These are phyloP conservation scores for Eupsilia transversa DNA, from an alignment of 2,888 invertebrate species.

Conservation along the genomic window DNA sequence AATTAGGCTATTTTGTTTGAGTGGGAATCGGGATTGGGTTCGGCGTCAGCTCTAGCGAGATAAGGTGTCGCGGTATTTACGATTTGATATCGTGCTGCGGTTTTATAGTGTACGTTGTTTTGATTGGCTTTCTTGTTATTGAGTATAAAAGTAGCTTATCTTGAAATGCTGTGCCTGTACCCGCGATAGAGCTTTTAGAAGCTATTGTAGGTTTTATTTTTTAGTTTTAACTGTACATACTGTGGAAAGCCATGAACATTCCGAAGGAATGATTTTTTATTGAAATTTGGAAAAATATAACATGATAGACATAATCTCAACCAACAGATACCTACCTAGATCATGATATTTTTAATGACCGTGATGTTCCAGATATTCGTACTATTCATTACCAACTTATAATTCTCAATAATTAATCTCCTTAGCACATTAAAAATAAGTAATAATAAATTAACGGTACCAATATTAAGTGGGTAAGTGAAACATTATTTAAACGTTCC, in stretches of 20 bases:
- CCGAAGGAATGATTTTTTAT: neutral
- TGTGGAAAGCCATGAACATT: neutral
- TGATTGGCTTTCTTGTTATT: constrained; percentile 76
- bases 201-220: neutral
- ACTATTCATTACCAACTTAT: too few relatives aligned
- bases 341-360: neutral
- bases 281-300: too few relatives aligned
- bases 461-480: constrained; percentile 73
- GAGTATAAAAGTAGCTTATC: constrained; percentile 55
- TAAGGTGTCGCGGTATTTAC: constrained; percentile 90
- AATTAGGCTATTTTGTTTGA: constrained; percentile 90
- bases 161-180: constrained; percentile 28
- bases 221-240: neutral
- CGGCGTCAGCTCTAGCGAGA: constrained; percentile 85
- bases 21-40: constrained; percentile 82
- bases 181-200: constrained; percentile 30
- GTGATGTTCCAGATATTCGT: neutral
- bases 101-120: constrained; percentile 80
- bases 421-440: constrained; percentile 21
- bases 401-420: neutral
- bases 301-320: neutral
- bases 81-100: constrained; percentile 82
- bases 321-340: neutral
- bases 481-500: constrained; percentile 81
- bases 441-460: constrained; percentile 60